Percentiles rank a stretch among this genome's conserved stretches.
Conservation (phyloP, 2,113 vertebrate genomes). For the Gnathonemus echidnorhynchus region DNA sequence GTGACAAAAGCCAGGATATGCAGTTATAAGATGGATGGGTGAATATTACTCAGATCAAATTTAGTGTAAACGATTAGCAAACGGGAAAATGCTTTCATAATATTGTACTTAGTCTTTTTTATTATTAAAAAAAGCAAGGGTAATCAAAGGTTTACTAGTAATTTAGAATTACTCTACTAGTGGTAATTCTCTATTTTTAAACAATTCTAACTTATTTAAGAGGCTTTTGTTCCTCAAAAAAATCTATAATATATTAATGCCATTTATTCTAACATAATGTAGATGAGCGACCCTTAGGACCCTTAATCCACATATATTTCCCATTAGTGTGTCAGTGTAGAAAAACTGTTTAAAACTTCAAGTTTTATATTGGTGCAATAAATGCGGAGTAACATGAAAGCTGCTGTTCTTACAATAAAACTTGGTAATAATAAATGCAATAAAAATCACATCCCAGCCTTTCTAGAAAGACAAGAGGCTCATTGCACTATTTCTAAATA, state of each 20-base stretch:
- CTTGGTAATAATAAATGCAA: slow-evolving; percentile 10
- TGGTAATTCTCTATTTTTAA: neutral
- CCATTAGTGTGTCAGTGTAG: neutral
- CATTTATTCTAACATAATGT: neutral
- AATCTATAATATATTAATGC: neutral
- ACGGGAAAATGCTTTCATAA: neutral
- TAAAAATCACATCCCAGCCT: neutral
- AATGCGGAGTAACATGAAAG: slow-evolving; percentile 6
- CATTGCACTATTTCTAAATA: neutral
- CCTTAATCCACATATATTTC: neutral
- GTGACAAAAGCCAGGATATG: neutral
- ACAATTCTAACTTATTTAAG: neutral
- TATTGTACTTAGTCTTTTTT: neutral
- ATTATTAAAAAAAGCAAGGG: neutral
- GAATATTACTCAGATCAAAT: neutral
- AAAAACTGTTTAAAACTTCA: neutral
- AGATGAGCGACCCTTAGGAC: neutral
- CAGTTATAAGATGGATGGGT: neutral
- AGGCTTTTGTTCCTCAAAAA: neutral
- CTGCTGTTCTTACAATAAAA: slow-evolving; percentile 9
- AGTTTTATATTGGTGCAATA: slow-evolving; percentile 1
- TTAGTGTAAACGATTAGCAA: neutral
- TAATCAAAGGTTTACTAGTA: neutral
- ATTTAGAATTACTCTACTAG: neutral
- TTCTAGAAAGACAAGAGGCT: neutral